Evolutionary conservation across 2,797 vertebrate genomes (phyloP).

Genomic region (Discoglossus pictus): DNA sequence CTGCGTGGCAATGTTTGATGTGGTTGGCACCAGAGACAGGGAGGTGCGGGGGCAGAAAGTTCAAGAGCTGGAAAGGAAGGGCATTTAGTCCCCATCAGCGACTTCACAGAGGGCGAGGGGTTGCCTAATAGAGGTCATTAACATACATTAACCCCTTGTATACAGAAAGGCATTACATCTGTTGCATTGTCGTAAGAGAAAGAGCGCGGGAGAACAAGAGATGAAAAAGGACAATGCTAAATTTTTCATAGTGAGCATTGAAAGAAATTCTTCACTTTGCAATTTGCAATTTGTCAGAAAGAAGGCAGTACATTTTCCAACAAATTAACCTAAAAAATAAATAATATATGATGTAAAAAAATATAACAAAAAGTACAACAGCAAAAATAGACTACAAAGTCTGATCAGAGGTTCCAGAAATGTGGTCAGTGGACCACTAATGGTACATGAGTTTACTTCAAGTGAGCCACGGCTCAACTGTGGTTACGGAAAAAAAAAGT

Average conservation of each 20-base stretch:
- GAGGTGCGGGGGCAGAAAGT: conserved; percentile 49
- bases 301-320: too few relatives aligned
- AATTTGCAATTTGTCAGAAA: too few relatives aligned
- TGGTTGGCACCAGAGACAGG: conserved; percentile 50
- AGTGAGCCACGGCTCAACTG: too few relatives aligned
- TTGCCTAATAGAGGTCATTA: neutral
- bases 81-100: conserved; percentile 37
- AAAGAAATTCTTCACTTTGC: too few relatives aligned
- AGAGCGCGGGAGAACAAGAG: neutral
- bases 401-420: too few relatives aligned
- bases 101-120: conserved; percentile 17
- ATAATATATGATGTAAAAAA: too few relatives aligned
- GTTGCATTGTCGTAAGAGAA: neutral
- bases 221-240: conserved; percentile 12
- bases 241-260: neutral
- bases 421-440: too few relatives aligned
- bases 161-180: neutral
- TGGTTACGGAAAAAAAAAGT: too few relatives aligned
- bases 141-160: conserved; percentile 16
- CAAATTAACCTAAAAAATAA: too few relatives aligned
- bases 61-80: conserved; percentile 32
- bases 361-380: too few relatives aligned
- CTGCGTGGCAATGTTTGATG: conserved; percentile 50
- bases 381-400: too few relatives aligned
- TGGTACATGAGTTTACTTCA: too few relatives aligned